Base-by-base conservation (phyloP, 2,888 invertebrate species). In the Urechis unicinctus region DNA sequence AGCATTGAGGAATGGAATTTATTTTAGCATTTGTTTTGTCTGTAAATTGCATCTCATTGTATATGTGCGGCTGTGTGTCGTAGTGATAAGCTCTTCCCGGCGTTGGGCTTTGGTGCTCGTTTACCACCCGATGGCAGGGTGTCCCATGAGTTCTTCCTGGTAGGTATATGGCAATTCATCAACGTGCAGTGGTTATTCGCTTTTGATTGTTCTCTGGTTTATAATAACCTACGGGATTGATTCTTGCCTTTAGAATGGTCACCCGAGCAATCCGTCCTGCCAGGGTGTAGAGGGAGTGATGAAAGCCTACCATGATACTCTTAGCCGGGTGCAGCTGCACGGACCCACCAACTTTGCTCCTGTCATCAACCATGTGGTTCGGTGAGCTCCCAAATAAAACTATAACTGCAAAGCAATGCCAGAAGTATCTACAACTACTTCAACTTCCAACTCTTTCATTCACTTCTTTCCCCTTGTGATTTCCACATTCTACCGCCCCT, bases 181-280 rank as follows among this genome's bases (percentile, higher is more conserved):
- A n/a, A n/a, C n/a, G n/a, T n/a, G n/a, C n/a, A n/a, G n/a, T n/a
- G n/a, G n/a, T n/a, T n/a, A n/a, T n/a, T n/a, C n/a, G n/a, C n/a
- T n/a, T n/a, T n/a, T n/a, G n/a, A n/a, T 44, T 21, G 5, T 45
- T 3, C 22, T 17, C 13, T 29, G 13, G n/a, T 36, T 36, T 17
- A 36, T 36, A 9, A 36, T 36, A 9, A 13, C 54, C 22, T 53
- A 36, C 72, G 45, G n/a, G n/a, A n/a, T n/a, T n/a, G n/a, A n/a
- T n/a, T n/a, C n/a, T n/a, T n/a, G n/a, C n/a, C n/a, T n/a, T n/a
- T 66, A 81, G 77, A 85, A 83, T 70, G 75, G 82, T 60, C 77
- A 81, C 62, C 77, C 80, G 0, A 71, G 72, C 29, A 81, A 82
- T 69, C 83, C 84, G 1, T 82, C 80, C 62, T 76, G 75, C 54